phyloP scores from a whole-genome alignment of 2,113 vertebrate species.

The Pavo muticus region DNA sequence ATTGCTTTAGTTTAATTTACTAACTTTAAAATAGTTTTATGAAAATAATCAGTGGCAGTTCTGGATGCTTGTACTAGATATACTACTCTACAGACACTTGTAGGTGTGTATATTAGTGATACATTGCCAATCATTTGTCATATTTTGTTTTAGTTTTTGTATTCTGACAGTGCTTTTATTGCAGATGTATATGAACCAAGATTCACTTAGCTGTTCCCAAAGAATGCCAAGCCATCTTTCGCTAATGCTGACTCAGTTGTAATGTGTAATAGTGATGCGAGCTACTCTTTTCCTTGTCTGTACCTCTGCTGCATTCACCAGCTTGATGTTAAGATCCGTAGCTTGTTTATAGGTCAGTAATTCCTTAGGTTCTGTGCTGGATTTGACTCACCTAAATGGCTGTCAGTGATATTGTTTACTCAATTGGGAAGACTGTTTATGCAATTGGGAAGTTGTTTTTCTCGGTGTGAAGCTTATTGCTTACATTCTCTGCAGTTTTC shows the following conservation, averaged over 20 bases:
- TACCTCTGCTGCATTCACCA: background rate
- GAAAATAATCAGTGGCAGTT: background rate
- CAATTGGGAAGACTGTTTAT: background rate
- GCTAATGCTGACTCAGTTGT: background rate
- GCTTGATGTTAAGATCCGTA: background rate
- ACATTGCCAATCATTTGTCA: background rate
- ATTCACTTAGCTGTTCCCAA: background rate
- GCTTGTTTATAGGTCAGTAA: background rate
- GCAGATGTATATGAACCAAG: background rate
- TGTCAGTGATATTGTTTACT: background rate
- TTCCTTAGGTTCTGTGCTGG: background rate
- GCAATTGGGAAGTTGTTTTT: background rate
- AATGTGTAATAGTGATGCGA: too few species aligned
- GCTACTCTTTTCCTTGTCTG: background rate
- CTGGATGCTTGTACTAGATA: background rate
- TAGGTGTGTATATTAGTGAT: background rate
- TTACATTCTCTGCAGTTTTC: background rate
- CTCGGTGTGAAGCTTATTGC: background rate
- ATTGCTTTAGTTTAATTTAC: background rate
- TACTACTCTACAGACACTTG: background rate
- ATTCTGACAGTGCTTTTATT: background rate
- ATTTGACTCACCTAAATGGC: background rate
- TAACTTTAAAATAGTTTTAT: background rate
- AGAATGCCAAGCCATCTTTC: background rate
- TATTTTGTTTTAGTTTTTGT: background rate